Base-by-base conservation (phyloP, 2,113 vertebrate genomes). In the Hyla sarda region DNA sequence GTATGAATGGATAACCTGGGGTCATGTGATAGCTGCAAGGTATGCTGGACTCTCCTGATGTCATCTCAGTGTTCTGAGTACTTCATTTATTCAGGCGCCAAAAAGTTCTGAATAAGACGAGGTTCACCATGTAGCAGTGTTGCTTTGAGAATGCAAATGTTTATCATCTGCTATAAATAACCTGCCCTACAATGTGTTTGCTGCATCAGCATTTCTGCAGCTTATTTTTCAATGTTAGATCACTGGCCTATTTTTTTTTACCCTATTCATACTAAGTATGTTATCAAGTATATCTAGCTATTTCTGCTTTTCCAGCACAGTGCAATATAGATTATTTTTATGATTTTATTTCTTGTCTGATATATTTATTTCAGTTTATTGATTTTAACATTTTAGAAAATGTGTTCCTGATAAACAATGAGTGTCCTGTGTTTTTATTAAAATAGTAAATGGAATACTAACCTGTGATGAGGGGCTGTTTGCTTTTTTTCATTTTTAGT, bases 91-190 rank as follows among this genome's bases (percentile, higher is more conserved):
- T n/a, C n/a, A n/a, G n/a, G n/a, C n/a, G n/a, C n/a, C n/a, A n/a
- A n/a, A n/a, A n/a, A n/a, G n/a, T n/a, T n/a, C n/a, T n/a, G n/a
- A n/a, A 8, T 30, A 14, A 32, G 1, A 16, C 25, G 41, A 30
- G 17, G 1, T 19, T 54, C 28, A 34, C 47, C 23, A 16, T 21
- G 4, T 11, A 75, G 82, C 58, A 41, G 30, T 47, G 48, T 74
- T 75, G n/a, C 71, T 41, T 16, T 75, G n/a, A 84, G 52, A 41
- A 84, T 74, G 71, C 71, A 74, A 75, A 84, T 84, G 48, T 84
- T 84, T 75, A 45, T 28, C 82, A 84, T 47, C 10, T 41, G 37
- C 82, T 84, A 84, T 84, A 84, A 84, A 84, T 84, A 84, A 28
- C 19, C n/a, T 84, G 82, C 54, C 69, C 71, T 54, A 83, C 71